These are phyloP conservation scores for Caenorhabditis plicata DNA, from an alignment of 2,888 invertebrate species.

Conservation along the genomic window DNA sequence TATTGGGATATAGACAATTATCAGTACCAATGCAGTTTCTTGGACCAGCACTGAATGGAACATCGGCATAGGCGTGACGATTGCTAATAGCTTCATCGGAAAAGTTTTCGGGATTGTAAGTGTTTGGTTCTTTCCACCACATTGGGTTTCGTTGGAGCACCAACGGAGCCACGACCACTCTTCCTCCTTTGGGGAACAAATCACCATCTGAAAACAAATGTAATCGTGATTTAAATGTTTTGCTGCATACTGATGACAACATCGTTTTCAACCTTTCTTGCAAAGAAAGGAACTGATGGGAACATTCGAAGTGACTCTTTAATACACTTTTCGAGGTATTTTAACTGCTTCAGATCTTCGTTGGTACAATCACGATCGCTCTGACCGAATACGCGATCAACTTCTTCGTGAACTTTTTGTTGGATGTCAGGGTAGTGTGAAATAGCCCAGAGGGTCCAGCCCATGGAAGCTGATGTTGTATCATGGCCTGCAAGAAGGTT, in stretches of 20 bases:
- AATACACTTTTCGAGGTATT: slow-evolving; percentile 49
- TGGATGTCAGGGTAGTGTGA: slow-evolving; percentile 67
- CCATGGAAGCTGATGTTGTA: slow-evolving; percentile 68
- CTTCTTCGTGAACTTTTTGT: slow-evolving; percentile 63
- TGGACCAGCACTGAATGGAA: slow-evolving; percentile 55
- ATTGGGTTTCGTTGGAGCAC: slow-evolving; percentile 64
- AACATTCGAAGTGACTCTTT: slow-evolving; percentile 52
- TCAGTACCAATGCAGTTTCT: slow-evolving; percentile 59
- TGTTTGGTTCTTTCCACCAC: slow-evolving; percentile 65
- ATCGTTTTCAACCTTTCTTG: slow-evolving; percentile 59
- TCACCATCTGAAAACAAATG: slow-evolving; percentile 24
- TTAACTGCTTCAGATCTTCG: slow-evolving; percentile 53
- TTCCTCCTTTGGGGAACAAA: slow-evolving; percentile 56
- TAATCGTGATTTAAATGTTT: slow-evolving; percentile 1
- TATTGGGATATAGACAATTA: background rate
- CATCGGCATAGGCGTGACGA: slow-evolving; percentile 47
- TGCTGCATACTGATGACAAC: slow-evolving; percentile 39
- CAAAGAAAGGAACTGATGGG: slow-evolving; percentile 51
- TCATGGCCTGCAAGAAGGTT: slow-evolving; percentile 66
- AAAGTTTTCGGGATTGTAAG: slow-evolving; percentile 67
- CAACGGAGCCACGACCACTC: slow-evolving; percentile 35
- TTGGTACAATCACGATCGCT: slow-evolving; percentile 61
- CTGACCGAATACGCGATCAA: slow-evolving; percentile 59
- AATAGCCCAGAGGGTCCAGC: slow-evolving; percentile 67
- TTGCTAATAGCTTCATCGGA: slow-evolving; percentile 56